Percentiles rank a stretch among this genome's conserved stretches.
Evolutionary conservation across 2,113 vertebrate genomes (phyloP).

Genomic region (Pampusana beccarii): DNA sequence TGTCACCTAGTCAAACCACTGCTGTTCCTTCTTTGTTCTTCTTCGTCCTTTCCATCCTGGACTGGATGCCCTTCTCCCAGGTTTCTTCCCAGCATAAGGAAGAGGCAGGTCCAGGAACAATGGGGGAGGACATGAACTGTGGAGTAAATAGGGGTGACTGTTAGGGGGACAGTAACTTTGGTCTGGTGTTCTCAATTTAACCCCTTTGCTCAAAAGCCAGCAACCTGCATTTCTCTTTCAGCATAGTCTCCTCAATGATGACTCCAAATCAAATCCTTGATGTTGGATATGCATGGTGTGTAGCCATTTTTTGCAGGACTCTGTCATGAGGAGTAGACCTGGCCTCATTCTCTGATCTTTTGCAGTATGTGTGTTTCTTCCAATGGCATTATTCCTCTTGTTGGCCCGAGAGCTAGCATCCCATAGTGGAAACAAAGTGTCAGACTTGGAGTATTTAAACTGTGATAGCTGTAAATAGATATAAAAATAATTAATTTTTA

Average conservation of each 20-base stretch:
- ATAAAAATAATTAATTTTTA: neutral
- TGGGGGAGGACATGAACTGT: neutral
- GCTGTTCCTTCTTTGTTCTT: neutral
- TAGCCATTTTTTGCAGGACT: neutral
- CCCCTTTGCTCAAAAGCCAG: neutral
- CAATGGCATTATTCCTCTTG: neutral
- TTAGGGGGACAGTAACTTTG: neutral
- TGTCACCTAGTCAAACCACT: neutral
- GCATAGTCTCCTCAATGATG: neutral
- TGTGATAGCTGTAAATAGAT: neutral
- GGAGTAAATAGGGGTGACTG: neutral
- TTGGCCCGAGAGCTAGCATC: neutral
- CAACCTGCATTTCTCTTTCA: neutral
- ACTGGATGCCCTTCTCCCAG: neutral
- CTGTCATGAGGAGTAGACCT: neutral
- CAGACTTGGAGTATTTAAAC: neutral
- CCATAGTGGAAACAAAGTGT: neutral
- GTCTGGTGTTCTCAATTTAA: neutral
- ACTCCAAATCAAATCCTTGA: neutral
- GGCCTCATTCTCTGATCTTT: neutral
- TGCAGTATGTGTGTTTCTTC: neutral
- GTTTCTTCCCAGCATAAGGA: neutral
- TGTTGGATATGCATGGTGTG: neutral
- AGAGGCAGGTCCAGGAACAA: neutral
- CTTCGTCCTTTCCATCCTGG: neutral